Percentiles rank a stretch among this genome's conserved stretches.
Evolutionary conservation across 2,797 vertebrate genomes (phyloP).

Genomic region (Taenioides sp.): DNA sequence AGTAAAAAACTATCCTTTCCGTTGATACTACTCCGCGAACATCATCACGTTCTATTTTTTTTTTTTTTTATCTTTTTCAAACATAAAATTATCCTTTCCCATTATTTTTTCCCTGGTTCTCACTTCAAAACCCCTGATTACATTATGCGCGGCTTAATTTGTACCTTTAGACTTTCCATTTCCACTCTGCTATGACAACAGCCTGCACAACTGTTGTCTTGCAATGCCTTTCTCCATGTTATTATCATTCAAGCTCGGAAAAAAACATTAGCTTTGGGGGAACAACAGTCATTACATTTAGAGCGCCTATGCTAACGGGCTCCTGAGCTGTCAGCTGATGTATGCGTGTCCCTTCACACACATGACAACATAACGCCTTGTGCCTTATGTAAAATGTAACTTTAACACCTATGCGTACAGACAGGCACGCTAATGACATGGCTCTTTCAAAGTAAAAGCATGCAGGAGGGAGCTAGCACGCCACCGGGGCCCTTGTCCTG

Average conservation of each 20-base stretch:
- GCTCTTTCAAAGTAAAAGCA: slow-evolving; percentile 54
- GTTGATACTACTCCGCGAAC: neutral
- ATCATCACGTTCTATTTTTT: neutral
- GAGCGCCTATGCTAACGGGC: slow-evolving; percentile 53
- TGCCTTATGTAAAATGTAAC: slow-evolving; percentile 50
- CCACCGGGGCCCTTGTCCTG: slow-evolving; percentile 53
- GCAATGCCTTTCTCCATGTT: slow-evolving; percentile 43
- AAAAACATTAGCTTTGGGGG: slow-evolving; percentile 39
- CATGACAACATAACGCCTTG: slow-evolving; percentile 22
- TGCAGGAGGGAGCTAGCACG: slow-evolving; percentile 49
- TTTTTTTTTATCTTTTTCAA: neutral
- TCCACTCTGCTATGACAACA: slow-evolving; percentile 22
- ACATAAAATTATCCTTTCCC: slow-evolving; percentile 5
- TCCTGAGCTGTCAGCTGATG: slow-evolving; percentile 41
- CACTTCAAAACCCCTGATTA: slow-evolving; percentile 10
- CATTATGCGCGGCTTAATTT: slow-evolving; percentile 10
- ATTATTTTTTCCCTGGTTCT: slow-evolving; percentile 1
- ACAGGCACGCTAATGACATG: slow-evolving; percentile 39
- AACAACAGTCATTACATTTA: slow-evolving; percentile 51
- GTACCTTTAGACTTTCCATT: slow-evolving; percentile 4
- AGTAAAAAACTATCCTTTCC: slow-evolving; percentile 1
- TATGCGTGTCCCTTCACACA: slow-evolving; percentile 33
- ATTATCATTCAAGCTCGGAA: slow-evolving; percentile 52
- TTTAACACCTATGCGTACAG: slow-evolving; percentile 40
- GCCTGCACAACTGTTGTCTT: slow-evolving; percentile 30